Evolutionary conservation across 64 coral and sea anemone genomes (phyloP).

Genomic region (Montipora efflorescens): DNA sequence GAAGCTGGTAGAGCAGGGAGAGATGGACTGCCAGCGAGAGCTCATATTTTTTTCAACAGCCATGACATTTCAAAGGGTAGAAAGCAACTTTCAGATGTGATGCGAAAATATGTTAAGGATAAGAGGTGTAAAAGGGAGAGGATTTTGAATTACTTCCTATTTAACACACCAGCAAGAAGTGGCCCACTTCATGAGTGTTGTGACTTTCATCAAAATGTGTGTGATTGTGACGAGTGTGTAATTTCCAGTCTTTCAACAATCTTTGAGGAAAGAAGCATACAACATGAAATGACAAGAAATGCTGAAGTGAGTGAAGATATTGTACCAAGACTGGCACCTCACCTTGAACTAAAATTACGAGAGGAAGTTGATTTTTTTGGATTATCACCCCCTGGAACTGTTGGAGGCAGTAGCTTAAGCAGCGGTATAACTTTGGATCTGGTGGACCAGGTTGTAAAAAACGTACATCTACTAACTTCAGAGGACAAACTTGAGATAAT

Average conservation of each 20-base stretch:
- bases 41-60: not conserved
- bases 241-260: constrained; percentile 18
- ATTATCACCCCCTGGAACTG: constrained; percentile 36
- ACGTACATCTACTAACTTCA: constrained; percentile 39
- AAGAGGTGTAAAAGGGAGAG: constrained; percentile 54
- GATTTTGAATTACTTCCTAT: constrained; percentile 54
- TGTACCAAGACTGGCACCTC: constrained; percentile 11
- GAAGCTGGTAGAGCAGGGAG: constrained; percentile 37
- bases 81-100: constrained; percentile 51
- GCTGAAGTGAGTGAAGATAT: not conserved
- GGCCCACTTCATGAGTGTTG: constrained; percentile 55
- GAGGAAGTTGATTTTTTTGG: constrained; percentile 15
- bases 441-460: constrained; percentile 43
- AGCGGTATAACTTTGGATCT: constrained; percentile 66
- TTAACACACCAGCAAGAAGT: constrained; percentile 8
- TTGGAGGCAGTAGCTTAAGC: constrained; percentile 47
- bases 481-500: constrained; percentile 41
- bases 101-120: constrained; percentile 38
- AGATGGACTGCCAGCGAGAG: constrained; percentile 42
- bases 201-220: constrained; percentile 48
- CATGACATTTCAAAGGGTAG: constrained; percentile 57
- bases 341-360: not conserved
- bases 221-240: constrained; percentile 59
- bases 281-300: not conserved
- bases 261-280: constrained; percentile 11